Evolutionary conservation across 2,113 vertebrate species (phyloP).

Genomic region (Oceanodroma tethys): DNA sequence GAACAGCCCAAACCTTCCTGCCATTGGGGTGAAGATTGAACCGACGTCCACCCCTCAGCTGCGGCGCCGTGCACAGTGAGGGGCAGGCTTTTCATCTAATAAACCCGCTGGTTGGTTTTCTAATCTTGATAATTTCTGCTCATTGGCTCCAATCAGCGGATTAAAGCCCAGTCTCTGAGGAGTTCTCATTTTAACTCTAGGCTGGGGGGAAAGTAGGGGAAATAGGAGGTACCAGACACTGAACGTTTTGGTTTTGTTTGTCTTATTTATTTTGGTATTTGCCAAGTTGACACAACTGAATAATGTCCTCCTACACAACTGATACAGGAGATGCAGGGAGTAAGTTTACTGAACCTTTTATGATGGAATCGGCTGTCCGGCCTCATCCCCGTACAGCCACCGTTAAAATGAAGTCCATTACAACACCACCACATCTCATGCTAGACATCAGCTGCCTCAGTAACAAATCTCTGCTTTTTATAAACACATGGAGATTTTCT

Average conservation of each 20-base stretch:
- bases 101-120: neutral
- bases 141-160: conserved; percentile 45
- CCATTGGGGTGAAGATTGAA: accelerated
- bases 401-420: neutral
- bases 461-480: neutral
- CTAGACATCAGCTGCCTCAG: neutral
- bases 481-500: neutral
- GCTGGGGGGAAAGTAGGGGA: neutral
- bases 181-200: conserved; percentile 26
- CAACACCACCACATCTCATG: neutral
- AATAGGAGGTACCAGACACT: conserved; percentile 29
- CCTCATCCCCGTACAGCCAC: neutral
- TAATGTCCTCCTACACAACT: neutral
- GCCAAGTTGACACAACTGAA: conserved; percentile 5
- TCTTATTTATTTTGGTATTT: conserved; percentile 44
- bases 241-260: neutral
- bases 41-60: neutral
- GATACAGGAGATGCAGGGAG: neutral
- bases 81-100: conserved; percentile 7
- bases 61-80: neutral
- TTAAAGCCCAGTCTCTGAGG: conserved; percentile 18
- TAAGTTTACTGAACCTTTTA: neutral
- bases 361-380: neutral
- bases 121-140: conserved; percentile 44
- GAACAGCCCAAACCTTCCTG: neutral